Base-by-base conservation (phyloP, 2,113 vertebrate genomes). In the Pristiophorus japonicus region DNA sequence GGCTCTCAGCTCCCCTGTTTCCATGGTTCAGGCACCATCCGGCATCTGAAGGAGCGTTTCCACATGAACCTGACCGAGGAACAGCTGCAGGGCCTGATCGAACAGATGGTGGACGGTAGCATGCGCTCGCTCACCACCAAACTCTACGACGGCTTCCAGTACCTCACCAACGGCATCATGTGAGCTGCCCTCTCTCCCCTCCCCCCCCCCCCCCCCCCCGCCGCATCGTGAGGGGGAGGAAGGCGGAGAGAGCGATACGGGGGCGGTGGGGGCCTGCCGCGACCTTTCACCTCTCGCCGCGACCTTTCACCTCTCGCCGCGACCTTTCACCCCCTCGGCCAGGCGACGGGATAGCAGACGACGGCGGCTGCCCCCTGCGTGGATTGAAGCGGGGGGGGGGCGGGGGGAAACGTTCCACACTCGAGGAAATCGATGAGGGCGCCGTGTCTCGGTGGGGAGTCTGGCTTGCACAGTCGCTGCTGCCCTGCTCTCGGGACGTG, bases 131-230 rank as follows among this genome's bases (percentile, higher is more conserved):
- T 99, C 96, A 99, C 98, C 97, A 99, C 99, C 97, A 99, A 99
- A 38, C 98, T 99, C 90, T 99, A 99, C 1, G 99, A 99, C 0
- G 98, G 99, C 96, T 99, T 99, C 97, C 99, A 99, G 98, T 99
- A 99, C 98, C 98, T 99, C 97, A 99, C 99, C 98, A 99, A 99
- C 0, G 99, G 99, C 98, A 99, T 99, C 98, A 99, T 99, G 98
- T 99, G 98, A 99, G n/a, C n/a, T n/a, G n/a, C n/a, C 10, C 78
- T 0, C 22, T n/a, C 18, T 0, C 5, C 84, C 42, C 67, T 30
- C 20, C 10, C 1, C 38, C 24, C 75, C 22, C 42, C 3, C 22
- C 94, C 24, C 0, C 51, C 12, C 27, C 59, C 88, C 45, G 0
- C 0, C 0, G 3, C 3, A 0, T 16, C 0, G 18, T 1, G 42